phyloP scores from a whole-genome alignment of 2,888 invertebrate genomes.

The Empis stercorea region DNA sequence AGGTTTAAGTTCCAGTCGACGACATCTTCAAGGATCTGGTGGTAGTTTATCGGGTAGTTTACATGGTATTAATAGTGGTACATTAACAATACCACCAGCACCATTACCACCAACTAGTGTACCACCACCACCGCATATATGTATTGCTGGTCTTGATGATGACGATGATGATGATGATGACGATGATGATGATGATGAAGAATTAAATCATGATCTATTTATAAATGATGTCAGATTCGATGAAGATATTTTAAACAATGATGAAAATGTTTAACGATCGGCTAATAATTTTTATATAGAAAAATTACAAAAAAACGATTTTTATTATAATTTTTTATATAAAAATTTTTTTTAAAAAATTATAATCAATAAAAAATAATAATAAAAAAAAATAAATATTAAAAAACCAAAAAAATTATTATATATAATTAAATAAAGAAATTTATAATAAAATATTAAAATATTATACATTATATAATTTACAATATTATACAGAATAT shows the following conservation, averaged over 20 bases:
- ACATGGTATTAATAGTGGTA: constrained; percentile 35
- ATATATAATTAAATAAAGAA: constrained; percentile 3
- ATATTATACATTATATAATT: no score
- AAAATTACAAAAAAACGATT: not conserved
- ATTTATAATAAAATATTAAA: constrained; percentile 8
- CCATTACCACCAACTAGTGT: constrained; percentile 36
- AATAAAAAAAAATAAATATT: constrained; percentile 6
- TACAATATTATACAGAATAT: constrained; percentile 5
- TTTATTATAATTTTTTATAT: not conserved
- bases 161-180: constrained; percentile 20
- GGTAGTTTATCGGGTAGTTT: constrained; percentile 36
- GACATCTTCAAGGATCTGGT: constrained; percentile 35
- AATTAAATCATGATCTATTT: constrained; percentile 24
- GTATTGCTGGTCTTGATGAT: constrained; percentile 27
- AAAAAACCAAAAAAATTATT: not conserved
- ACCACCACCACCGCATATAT: constrained; percentile 36
- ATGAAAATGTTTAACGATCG: constrained; percentile 33
- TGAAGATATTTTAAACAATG: constrained; percentile 28
- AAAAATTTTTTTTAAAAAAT: not conserved
- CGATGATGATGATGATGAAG: constrained; percentile 28
- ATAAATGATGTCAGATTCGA: constrained; percentile 30
- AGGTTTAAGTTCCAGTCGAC: constrained; percentile 36
- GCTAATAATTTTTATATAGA: not conserved
- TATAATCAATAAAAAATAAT: not conserved
- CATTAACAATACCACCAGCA: constrained; percentile 34